Evolutionary conservation across 2,888 invertebrate species (phyloP), one percentile per base, ranked within the genome.

Genomic region (Serrognathus titanus): DNA sequence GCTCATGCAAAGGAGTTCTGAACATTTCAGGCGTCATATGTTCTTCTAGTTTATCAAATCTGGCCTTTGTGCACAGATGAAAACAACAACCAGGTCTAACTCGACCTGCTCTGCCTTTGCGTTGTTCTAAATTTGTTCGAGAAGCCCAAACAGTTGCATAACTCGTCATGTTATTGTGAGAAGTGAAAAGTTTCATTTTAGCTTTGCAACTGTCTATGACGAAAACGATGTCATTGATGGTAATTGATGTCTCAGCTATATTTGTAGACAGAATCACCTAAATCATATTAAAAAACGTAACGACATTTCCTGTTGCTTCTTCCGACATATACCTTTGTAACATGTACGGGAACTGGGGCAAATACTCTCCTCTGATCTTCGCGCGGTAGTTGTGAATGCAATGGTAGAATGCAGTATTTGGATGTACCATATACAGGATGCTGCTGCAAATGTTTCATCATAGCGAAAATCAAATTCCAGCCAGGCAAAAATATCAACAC

Each of bases 121-220:
- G 82, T 79, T 99, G 99, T 75, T 96, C 94, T 58, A 98, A 78
- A 78, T 97, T 98, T 0, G 97, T 95, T 74, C 85, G 87, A 59
- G 95, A 94, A 0, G 97, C 97, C 94, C 94, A 94, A 1, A 92
- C 96, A 0, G 97, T 97, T 0, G 97, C 97, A 73, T 97, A 98
- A 70, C 96, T 96, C 0, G 97, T 97, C 90, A 99, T 93, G 76
- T 99, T 98, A 77, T 98, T 99, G 77, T 97, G 97, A 0, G 97
- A 94, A 0, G 97, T 97, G 73, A 97, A 98, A 72, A 97, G 82
- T 74, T 98, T 97, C 87, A 97, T 94, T 75, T 97, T 96, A 0
- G 95, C 92, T 78, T 97, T 97, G 80, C 98, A 97, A 43, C 92
- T 92, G 75, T 99, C 98, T 58, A 99, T 92, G 0, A 99, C 98